phyloP scores from a whole-genome alignment of 2,888 invertebrate species.

The Himalopsyche anomala region DNA sequence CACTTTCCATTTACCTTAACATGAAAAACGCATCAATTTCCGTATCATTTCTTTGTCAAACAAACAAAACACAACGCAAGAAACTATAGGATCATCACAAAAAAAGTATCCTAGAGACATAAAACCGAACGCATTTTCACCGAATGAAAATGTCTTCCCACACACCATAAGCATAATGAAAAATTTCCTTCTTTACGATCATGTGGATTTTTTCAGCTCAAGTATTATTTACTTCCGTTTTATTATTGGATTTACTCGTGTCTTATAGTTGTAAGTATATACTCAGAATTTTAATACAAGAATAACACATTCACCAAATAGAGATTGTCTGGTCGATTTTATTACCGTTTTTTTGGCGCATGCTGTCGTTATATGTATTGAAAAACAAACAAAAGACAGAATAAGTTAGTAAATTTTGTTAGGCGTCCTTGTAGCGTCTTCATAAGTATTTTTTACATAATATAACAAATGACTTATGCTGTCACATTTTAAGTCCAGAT shows the following conservation, averaged over 20 bases:
- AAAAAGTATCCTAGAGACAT: constrained; percentile 2
- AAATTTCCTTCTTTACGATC: constrained; percentile 28
- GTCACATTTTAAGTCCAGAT: too few species aligned
- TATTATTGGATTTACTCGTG: neutral
- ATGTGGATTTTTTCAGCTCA: constrained; percentile 19
- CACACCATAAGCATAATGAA: constrained; percentile 33
- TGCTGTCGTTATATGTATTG: too few species aligned
- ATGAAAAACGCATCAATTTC: constrained; percentile 41
- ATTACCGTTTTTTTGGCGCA: too few species aligned
- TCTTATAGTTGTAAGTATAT: neutral
- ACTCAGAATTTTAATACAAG: neutral
- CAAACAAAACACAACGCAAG: constrained; percentile 12
- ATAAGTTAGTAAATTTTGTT: too few species aligned
- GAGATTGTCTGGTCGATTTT: too few species aligned
- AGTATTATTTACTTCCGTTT: constrained; percentile 2
- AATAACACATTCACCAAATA: too few species aligned
- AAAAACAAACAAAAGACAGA: too few species aligned
- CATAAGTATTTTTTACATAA: too few species aligned
- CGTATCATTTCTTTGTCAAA: constrained; percentile 42
- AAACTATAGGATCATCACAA: constrained; percentile 34
- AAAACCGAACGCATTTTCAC: constrained; percentile 27
- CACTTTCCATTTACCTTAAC: constrained; percentile 35
- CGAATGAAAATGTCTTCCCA: constrained; percentile 32
- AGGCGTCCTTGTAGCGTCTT: too few species aligned
- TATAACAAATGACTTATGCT: too few species aligned